Percentiles rank a stretch among this genome's conserved stretches.
These are phyloP conservation scores for Stenodera caucasica DNA, from an alignment of 2,888 invertebrate species.

Conservation along the genomic window DNA sequence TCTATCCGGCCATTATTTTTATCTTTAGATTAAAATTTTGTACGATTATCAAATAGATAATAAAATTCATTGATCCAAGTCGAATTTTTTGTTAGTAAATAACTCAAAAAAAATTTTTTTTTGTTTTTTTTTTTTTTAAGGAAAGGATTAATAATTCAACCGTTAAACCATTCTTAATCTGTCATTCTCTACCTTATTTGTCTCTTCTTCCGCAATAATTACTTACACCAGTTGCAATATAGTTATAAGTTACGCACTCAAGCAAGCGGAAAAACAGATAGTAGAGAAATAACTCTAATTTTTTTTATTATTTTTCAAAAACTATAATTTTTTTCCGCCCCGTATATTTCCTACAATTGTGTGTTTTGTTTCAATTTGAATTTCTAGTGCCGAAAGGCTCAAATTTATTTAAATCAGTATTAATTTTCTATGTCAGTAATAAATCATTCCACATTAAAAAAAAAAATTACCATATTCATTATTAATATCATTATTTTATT, in stretches of 20 bases:
- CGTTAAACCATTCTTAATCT: slow-evolving; percentile 3
- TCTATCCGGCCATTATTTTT: background rate
- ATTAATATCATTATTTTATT: too few species aligned
- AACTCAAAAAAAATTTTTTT: too few species aligned
- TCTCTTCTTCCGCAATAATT: slow-evolving; percentile 3
- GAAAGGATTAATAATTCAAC: too few species aligned
- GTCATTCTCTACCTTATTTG: background rate
- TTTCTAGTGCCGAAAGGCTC: background rate
- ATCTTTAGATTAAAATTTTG: too few species aligned
- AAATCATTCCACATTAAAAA: background rate
- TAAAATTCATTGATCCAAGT: too few species aligned
- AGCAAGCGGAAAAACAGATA: slow-evolving; percentile 1
- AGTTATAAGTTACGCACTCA: slow-evolving; percentile 4
- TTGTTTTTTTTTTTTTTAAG: too few species aligned
- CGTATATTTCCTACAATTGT: background rate
- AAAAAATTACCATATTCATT: too few species aligned
- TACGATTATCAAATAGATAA: too few species aligned
- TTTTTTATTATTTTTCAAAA: too few species aligned
- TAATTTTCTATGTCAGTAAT: background rate
- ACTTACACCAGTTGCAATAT: background rate
- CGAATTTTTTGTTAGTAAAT: too few species aligned
- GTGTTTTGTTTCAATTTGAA: background rate
- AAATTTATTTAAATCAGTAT: too few species aligned
- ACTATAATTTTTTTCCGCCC: background rate
- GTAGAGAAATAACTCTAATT: background rate